Evolutionary conservation across 2,888 invertebrate species (phyloP), one percentile per base, ranked within the genome.

Genomic region (Drosophila koepferae): DNA sequence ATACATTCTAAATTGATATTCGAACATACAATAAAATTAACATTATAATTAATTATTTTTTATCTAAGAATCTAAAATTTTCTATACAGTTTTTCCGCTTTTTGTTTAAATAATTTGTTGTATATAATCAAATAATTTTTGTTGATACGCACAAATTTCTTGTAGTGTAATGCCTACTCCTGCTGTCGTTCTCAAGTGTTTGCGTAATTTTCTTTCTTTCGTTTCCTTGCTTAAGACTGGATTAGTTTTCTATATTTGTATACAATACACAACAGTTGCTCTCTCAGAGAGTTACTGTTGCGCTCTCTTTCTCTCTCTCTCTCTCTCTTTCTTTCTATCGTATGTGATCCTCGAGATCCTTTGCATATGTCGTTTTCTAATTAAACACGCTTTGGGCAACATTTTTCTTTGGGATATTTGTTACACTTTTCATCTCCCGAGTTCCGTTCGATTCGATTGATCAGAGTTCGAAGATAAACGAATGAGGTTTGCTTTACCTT

Each of bases 281-380:
- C 28, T 28, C 28, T 28, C 28, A 28, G 28, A 28, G 28, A 28
- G 28, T 28, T 28, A 28, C 51, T 20, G 12, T 36, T 36, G 14
- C 23, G 43, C 60, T 51, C 48, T 49, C 20, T 44, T 23, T 54
- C 44, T 36, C 18, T 23, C 3, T 23, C 3, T 34, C 2, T 5
- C 36, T 23, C 31, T 31, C 1, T 5, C 36, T 23, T 16, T 31
- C 28, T 41, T 10, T 36, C 20, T 18, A 44, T 65, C 51, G n/a
- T 59, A 18, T 49, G 59, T 65, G 55, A 54, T 40, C 44, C 49
- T 53, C 34, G 36, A 6, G 43, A 62, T 53, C 46, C 48, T 66
- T 85, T 85, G 85, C 85, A 85, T 85, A 85, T 86, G 88, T 81
- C 88, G 81, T 80, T 80, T 74, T 74, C 74, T 81, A 86, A 88